Evolutionary conservation across 2,888 invertebrate genomes (phyloP).

Genomic region (Pseudococcus jackbeardsleyi): DNA sequence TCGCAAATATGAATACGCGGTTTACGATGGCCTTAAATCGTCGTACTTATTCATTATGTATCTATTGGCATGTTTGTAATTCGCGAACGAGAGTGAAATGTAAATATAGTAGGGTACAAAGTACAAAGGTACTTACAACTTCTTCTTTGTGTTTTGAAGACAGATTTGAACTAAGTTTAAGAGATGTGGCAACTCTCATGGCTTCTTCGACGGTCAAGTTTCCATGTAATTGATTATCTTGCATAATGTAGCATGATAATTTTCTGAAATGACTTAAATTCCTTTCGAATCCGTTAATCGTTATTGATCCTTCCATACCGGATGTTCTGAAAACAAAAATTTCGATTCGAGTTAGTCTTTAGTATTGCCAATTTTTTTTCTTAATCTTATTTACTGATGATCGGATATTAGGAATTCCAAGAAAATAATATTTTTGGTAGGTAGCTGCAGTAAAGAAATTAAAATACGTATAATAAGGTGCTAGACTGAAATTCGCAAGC

Average conservation of each 20-base stretch:
- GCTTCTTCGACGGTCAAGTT: slow-evolving; percentile 95
- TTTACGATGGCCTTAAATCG: neutral
- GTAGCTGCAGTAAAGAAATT: no score
- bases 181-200: slow-evolving; percentile 91
- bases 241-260: slow-evolving; percentile 96
- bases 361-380: no score
- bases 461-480: no score
- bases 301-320: slow-evolving; percentile 85
- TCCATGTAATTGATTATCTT: slow-evolving; percentile 91
- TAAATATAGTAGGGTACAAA: neutral
- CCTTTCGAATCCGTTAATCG: slow-evolving; percentile 87
- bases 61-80: slow-evolving; percentile 1
- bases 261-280: slow-evolving; percentile 90
- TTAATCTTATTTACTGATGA: no score
- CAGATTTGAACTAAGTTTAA: slow-evolving; percentile 85
- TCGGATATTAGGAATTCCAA: no score
- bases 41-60: neutral
- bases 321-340: slow-evolving; percentile 75
- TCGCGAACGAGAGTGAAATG: neutral
- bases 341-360: neutral
- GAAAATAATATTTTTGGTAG: no score
- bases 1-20: neutral
- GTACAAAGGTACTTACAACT: slow-evolving; percentile 77
- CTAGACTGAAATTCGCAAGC: no score
- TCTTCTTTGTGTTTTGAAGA: slow-evolving; percentile 80